Evolutionary conservation across 2,797 vertebrate genomes (phyloP).

Genomic region (Falco columbarius): DNA sequence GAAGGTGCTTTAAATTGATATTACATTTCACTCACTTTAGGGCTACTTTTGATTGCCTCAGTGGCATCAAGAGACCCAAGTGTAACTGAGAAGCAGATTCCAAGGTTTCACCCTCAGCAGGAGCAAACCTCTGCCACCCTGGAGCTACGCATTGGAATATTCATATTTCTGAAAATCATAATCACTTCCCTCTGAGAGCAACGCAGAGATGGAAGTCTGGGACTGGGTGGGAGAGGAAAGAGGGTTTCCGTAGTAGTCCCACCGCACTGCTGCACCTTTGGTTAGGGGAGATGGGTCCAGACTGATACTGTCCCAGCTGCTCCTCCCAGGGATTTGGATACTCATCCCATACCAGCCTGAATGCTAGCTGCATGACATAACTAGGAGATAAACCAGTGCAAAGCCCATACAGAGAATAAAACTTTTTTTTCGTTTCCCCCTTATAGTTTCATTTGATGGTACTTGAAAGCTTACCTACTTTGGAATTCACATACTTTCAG

Average conservation of each 20-base stretch:
- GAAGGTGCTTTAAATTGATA: constrained; percentile 3
- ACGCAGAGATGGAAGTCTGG: background rate
- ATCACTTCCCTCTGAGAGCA: background rate
- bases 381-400: background rate
- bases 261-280: fast-evolving
- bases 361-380: background rate
- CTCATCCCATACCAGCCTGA: background rate
- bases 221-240: background rate
- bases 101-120: background rate
- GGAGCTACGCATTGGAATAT: background rate
- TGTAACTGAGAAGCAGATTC: background rate
- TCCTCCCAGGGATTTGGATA: background rate
- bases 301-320: background rate
- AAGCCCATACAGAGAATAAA: background rate
- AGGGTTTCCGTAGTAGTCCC: background rate
- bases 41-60: background rate
- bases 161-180: background rate
- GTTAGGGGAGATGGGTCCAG: background rate
- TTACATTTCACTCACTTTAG: background rate
- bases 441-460: background rate
- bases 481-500: background rate
- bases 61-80: background rate
- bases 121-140: background rate
- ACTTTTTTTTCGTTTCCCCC: background rate
- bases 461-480: background rate